Conservation (phyloP, 1,140 invertebrate species). For the Ceratina japonica region DNA sequence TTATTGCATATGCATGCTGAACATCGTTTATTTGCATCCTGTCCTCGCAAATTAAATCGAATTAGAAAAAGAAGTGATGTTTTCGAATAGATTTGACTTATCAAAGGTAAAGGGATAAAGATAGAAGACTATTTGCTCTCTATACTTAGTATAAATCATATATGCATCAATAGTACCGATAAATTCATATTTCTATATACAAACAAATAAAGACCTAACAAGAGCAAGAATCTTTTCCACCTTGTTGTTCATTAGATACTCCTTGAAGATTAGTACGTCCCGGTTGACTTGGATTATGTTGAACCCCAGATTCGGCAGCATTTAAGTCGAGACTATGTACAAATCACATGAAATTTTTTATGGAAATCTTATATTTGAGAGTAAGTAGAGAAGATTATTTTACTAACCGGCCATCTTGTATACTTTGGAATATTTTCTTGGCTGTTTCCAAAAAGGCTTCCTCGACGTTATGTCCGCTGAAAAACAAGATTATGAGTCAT, state of each 20-base stretch:
- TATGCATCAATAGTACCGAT: constrained; percentile 63
- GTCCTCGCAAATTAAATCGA: constrained; percentile 47
- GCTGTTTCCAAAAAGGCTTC: constrained; percentile 99
- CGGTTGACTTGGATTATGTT: constrained; percentile 97
- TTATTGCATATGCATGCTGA: constrained; percentile 47
- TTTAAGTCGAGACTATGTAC: constrained; percentile 93
- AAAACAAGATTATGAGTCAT: constrained; percentile 69
- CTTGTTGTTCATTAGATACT: constrained; percentile 82
- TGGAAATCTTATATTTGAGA: neutral
- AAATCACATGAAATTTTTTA: neutral
- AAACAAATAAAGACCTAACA: constrained; percentile 85
- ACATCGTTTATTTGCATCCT: constrained; percentile 26
- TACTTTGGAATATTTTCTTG: constrained; percentile 99
- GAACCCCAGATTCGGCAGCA: constrained; percentile 99
- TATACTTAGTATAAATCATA: constrained; percentile 69
- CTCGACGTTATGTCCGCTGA: constrained; percentile 98
- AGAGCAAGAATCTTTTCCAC: constrained; percentile 91
- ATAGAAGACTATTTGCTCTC: constrained; percentile 61
- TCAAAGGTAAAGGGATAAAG: constrained; percentile 62
- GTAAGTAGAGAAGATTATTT: constrained; percentile 6
- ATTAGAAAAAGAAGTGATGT: constrained; percentile 41
- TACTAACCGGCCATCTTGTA: constrained; percentile 95
- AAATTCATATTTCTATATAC: constrained; percentile 73
- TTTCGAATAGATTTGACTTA: constrained; percentile 56
- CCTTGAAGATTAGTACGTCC: constrained; percentile 84